Conservation (phyloP, 2,888 invertebrate genomes). For the Thysanoteuthis rhombus region DNA sequence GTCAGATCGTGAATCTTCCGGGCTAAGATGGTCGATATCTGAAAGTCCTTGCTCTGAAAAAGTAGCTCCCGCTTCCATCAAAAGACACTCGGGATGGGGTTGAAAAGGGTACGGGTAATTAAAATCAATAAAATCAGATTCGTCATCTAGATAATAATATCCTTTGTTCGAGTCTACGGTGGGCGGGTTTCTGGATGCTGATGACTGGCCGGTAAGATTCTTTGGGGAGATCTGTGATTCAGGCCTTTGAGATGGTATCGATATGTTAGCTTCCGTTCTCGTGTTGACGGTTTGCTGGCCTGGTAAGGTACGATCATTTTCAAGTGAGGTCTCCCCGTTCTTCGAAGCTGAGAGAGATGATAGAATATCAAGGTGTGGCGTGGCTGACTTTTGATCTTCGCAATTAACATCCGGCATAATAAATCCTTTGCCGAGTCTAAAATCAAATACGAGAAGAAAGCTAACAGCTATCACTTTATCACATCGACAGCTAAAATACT, state of each 20-base stretch:
- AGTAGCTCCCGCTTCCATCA: not conserved
- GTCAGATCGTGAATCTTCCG: no score
- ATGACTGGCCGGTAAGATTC: not conserved
- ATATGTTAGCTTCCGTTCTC: not conserved
- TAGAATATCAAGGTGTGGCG: not conserved
- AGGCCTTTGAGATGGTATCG: not conserved
- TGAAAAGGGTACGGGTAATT: not conserved
- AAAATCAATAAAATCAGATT: not conserved
- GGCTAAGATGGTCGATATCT: no score
- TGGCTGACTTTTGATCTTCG: not conserved
- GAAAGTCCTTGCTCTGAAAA: not conserved
- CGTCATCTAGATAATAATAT: not conserved
- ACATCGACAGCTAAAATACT: no score
- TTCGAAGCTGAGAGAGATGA: not conserved
- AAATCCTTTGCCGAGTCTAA: not conserved
- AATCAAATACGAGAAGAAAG: no score
- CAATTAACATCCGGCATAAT: not conserved
- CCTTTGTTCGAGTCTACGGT: not conserved
- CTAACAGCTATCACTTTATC: no score
- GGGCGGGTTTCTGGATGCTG: not conserved
- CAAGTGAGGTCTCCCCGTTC: not conserved
- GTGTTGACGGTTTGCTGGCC: not conserved
- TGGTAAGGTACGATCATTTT: not conserved
- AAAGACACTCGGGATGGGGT: not conserved
- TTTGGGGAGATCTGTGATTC: not conserved